These are phyloP conservation scores for Malurus elegans DNA, from an alignment of 2,113 vertebrate genomes.

Conservation along the genomic window DNA sequence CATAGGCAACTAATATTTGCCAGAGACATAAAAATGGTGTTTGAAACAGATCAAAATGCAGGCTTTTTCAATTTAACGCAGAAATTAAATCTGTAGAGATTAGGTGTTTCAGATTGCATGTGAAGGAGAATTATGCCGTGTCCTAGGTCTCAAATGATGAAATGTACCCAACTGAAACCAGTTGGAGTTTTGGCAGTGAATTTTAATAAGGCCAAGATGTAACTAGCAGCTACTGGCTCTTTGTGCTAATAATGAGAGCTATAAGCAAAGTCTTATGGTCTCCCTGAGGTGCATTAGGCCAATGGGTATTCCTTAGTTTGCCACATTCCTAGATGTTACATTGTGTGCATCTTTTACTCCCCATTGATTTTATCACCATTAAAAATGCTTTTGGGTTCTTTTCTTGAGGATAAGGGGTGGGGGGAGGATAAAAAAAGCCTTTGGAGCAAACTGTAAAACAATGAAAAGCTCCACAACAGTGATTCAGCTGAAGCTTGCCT, in stretches of 20 bases:
- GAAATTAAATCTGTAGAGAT: not conserved
- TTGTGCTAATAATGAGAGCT: not conserved
- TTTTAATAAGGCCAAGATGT: not conserved
- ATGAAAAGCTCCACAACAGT: not conserved
- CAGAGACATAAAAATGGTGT: not conserved
- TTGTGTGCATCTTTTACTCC: not conserved
- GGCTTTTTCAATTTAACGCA: not conserved
- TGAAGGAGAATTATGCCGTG: not conserved
- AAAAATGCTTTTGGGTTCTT: not conserved
- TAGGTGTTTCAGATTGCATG: not conserved
- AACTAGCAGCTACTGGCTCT: not conserved
- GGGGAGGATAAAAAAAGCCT: not conserved
- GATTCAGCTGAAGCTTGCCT: conserved; percentile 3
- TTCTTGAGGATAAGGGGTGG: not conserved
- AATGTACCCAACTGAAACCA: not conserved
- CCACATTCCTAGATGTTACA: not conserved
- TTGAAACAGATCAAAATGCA: not conserved
- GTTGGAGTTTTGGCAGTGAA: not conserved
- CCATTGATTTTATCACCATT: not conserved
- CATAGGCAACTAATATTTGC: not conserved
- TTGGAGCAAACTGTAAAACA: not conserved
- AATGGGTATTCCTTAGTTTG: not conserved
- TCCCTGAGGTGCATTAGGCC: not conserved
- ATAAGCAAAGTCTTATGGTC: not conserved
- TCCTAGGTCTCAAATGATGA: not conserved